phyloP scores from a whole-genome alignment of 2,888 invertebrate genomes.

The Ditula angustiorana region DNA sequence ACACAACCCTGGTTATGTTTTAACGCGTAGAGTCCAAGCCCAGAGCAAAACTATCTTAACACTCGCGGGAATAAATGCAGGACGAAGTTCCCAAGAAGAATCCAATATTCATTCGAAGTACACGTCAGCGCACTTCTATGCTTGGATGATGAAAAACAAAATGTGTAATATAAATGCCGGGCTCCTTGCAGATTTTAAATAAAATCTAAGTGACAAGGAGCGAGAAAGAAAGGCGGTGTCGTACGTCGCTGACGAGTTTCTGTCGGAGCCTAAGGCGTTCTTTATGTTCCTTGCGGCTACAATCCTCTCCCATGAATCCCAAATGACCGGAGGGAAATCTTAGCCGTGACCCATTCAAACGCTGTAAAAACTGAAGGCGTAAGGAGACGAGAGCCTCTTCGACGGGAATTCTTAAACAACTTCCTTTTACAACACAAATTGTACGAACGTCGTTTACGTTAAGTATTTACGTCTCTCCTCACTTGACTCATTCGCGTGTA shows the following conservation, averaged over 20 bases:
- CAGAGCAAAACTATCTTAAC: slow-evolving; percentile 24
- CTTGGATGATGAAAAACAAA: slow-evolving; percentile 52
- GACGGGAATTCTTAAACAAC: slow-evolving; percentile 46
- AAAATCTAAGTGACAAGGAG: slow-evolving; percentile 67
- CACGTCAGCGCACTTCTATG: slow-evolving; percentile 49
- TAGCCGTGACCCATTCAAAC: slow-evolving; percentile 83
- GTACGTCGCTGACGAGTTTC: slow-evolving; percentile 71
- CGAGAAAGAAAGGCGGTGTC: slow-evolving; percentile 64
- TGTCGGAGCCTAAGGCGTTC: slow-evolving; percentile 78
- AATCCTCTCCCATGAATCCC: slow-evolving; percentile 83
- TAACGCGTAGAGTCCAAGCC: slow-evolving; percentile 3
- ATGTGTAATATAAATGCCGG: slow-evolving; percentile 57
- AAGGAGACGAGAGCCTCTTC: slow-evolving; percentile 49
- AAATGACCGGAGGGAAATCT: slow-evolving; percentile 86
- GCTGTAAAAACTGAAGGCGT: slow-evolving; percentile 62
- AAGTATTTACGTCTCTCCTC: slow-evolving; percentile 5
- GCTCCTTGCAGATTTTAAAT: slow-evolving; percentile 62
- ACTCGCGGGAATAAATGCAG: slow-evolving; percentile 17
- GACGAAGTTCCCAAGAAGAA: slow-evolving; percentile 23
- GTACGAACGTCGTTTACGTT: slow-evolving; percentile 13
- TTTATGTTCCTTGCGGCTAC: slow-evolving; percentile 83
- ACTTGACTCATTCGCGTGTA: slow-evolving; percentile 4
- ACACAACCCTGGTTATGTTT: slow-evolving; percentile 1
- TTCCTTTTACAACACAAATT: slow-evolving; percentile 21
- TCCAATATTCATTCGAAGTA: slow-evolving; percentile 43